Percentiles rank a stretch among this genome's conserved stretches.
Conservation (phyloP, 2,888 invertebrate species). For the Chymomyza fuscimana region DNA sequence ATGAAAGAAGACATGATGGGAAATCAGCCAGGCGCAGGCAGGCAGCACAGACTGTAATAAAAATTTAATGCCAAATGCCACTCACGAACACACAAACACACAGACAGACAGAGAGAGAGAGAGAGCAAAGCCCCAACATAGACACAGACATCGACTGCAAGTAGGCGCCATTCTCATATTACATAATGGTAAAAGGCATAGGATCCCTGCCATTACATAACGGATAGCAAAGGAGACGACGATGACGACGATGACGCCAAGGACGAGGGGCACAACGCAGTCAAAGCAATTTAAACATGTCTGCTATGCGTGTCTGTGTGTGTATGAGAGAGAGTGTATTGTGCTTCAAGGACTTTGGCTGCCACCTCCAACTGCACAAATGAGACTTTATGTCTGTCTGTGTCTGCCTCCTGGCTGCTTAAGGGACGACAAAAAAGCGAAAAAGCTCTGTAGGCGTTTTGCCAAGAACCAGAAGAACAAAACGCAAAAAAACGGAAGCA, state of each 20-base stretch:
- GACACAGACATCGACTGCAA: constrained; percentile 47
- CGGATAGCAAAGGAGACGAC: background rate
- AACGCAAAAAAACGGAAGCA: background rate
- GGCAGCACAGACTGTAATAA: constrained; percentile 10
- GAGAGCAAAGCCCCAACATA: background rate
- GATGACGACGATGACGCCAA: background rate
- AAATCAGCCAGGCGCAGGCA: constrained; percentile 11
- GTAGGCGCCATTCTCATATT: constrained; percentile 16
- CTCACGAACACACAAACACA: background rate
- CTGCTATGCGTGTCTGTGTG: constrained; percentile 15
- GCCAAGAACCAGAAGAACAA: background rate
- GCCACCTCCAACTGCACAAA: constrained; percentile 18
- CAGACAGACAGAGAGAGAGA: background rate
- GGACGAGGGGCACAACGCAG: constrained; percentile 10
- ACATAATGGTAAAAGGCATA: constrained; percentile 9
- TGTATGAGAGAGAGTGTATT: constrained; percentile 39
- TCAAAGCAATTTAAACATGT: constrained; percentile 15
- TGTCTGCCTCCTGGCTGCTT: constrained; percentile 10
- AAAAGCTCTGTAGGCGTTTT: constrained; percentile 6
- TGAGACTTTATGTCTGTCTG: constrained; percentile 20
- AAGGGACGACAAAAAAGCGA: constrained; percentile 33
- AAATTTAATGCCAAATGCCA: constrained; percentile 37
- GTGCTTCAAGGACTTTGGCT: constrained; percentile 65
- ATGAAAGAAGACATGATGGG: constrained; percentile 52
- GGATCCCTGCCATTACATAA: constrained; percentile 6